Evolutionary conservation across 2,797 vertebrate genomes (phyloP).

Genomic region (Squalus acanthias): DNA sequence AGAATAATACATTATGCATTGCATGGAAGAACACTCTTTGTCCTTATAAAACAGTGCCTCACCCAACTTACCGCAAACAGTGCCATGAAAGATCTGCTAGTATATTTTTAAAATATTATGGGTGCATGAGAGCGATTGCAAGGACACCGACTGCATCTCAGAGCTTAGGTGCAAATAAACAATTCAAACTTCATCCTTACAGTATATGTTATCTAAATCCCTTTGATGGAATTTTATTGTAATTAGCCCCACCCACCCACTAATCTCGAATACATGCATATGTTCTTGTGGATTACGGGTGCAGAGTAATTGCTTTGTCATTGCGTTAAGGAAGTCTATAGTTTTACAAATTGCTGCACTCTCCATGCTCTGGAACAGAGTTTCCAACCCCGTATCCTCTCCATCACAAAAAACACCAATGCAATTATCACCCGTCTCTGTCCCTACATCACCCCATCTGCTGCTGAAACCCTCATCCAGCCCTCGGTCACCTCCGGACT

Average conservation of each 20-base stretch:
- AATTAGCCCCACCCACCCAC: not conserved
- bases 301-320: not conserved
- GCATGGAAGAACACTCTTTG: not conserved
- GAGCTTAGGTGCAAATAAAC: not conserved
- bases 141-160: not conserved
- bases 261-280: not conserved
- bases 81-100: not conserved
- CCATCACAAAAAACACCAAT: not conserved
- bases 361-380: not conserved
- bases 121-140: not conserved
- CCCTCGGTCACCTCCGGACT: no score
- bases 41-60: not conserved
- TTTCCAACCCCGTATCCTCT: not conserved
- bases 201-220: not conserved
- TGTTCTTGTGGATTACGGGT: not conserved
- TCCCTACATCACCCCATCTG: no score
- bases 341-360: not conserved
- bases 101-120: not conserved
- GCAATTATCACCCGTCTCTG: not conserved
- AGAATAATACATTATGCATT: not conserved
- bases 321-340: not conserved
- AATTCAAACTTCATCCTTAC: not conserved
- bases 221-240: not conserved
- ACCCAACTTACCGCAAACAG: not conserved
- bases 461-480: no score